A percentile compares a stretch with the other conserved stretches of the same genome.
Evolutionary conservation across 2,888 invertebrate genomes (phyloP).

Genomic region (Eupithecia subumbrata): DNA sequence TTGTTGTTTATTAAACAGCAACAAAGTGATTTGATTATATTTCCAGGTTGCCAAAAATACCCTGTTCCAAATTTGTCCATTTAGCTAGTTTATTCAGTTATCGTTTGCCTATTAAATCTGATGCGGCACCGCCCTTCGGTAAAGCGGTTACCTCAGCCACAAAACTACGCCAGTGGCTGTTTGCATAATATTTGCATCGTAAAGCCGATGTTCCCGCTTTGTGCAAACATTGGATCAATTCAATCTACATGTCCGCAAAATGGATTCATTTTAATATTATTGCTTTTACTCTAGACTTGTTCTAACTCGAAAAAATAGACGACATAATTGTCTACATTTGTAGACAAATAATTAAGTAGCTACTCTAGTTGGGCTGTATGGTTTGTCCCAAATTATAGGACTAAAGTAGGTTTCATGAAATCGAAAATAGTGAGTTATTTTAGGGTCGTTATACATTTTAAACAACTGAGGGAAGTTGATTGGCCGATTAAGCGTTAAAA

Average conservation of each 20-base stretch:
- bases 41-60: conserved; percentile 3
- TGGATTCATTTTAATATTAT: conserved; percentile 21
- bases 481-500: neutral
- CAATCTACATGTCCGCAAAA: conserved; percentile 30
- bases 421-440: conserved; percentile 1
- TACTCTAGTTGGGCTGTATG: neutral
- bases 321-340: neutral
- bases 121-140: conserved; percentile 37
- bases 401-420: neutral
- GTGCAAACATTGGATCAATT: conserved; percentile 42
- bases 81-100: conserved; percentile 26
- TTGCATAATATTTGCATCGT: conserved; percentile 65
- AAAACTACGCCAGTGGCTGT: conserved; percentile 53
- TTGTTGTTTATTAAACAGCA: neutral
- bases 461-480: neutral
- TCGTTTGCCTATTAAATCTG: conserved; percentile 33
- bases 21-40: neutral
- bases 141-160: conserved; percentile 47
- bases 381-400: neutral
- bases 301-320: neutral
- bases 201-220: conserved; percentile 50
- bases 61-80: conserved; percentile 14
- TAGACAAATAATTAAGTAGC: neutral
- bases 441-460: neutral
- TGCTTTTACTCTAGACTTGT: conserved; percentile 2